These are phyloP conservation scores for Rhagoletis zephyria DNA, from an alignment of 1,140 invertebrate genomes.

Conservation along the genomic window DNA sequence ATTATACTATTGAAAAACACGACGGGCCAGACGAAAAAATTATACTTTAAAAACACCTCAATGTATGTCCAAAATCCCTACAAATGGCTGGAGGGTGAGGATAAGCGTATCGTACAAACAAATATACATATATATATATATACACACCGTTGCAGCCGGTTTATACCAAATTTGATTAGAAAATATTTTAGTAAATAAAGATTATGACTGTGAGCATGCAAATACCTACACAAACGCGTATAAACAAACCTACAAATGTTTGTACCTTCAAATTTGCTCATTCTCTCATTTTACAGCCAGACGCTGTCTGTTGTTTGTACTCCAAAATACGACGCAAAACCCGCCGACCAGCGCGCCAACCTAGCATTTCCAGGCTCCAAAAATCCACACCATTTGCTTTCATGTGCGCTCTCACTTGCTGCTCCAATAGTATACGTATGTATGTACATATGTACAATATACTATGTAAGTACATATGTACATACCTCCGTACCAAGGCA, in stretches of 20 bases:
- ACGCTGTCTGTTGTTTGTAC: not conserved
- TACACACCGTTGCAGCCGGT: not conserved
- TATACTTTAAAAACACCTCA: not conserved
- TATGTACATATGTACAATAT: not conserved
- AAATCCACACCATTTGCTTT: not conserved
- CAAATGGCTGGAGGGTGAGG: not conserved
- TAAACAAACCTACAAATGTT: not conserved
- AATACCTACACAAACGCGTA: not conserved
- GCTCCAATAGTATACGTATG: not conserved
- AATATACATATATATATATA: not conserved
- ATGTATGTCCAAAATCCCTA: not conserved
- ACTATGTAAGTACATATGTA: not conserved
- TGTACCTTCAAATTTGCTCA: not conserved
- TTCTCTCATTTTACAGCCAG: conserved; percentile 19
- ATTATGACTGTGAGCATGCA: conserved; percentile 8
- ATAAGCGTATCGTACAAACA: not conserved
- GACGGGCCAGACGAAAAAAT: not conserved
- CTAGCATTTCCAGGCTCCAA: not conserved
- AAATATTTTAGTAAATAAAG: conserved; percentile 1
- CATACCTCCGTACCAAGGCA: not conserved
- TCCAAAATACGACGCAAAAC: conserved; percentile 8
- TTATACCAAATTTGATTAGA: conserved; percentile 4
- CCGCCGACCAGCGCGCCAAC: not conserved
- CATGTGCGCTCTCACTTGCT: conserved; percentile 2
- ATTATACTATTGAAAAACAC: not conserved